Base-by-base conservation (phyloP, 2,797 vertebrate genomes). In the Pangasius larnaudii region DNA sequence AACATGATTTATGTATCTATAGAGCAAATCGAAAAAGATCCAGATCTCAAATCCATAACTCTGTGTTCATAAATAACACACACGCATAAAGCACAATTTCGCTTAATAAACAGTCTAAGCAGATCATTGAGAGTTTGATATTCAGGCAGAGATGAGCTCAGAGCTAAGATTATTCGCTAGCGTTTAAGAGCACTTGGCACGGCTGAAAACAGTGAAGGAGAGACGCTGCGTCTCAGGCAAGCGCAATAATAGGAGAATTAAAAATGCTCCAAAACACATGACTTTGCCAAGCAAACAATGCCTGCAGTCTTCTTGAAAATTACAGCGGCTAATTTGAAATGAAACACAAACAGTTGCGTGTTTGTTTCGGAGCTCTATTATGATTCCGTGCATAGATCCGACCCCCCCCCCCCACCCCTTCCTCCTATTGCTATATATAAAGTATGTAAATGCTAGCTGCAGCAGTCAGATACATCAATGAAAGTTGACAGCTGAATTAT, bases 401-500 rank as follows among this genome's bases (percentile, higher is more conserved):
- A 92, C 93, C 91, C 93, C 89, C 93, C 93, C 91, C 89, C 93
- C 93, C 91, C 89, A 90, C 67, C 63, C 67, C 91, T 9, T 46
- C 93, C 88, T 91, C 88, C 72, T 84, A 92, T 93, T 92, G 94
- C 94, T 96, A 96, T 96, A 96, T 96, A 97, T 96, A 96, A 95
- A 96, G 95, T 96, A 96, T 97, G 96, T 96, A 96, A 96, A 96
- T 96, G 96, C 94, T 95, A 93, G 95, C 95, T 94, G 94, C 95
- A 94, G 95, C 95, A 96, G 95, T 96, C 95, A 96, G 94, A 95
- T 94, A 95, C 95, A 94, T 96, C 96, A 96, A 96, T 96, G 95
- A 95, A 94, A 95, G 95, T 94, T 96, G 96, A 97, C 96, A 97
- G 96, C 96, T 97, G 96, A 97, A 97, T 97, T 96, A 97, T 96